Conservation (phyloP, 1,140 invertebrate genomes). For the Leguminivora glycinivorella region DNA sequence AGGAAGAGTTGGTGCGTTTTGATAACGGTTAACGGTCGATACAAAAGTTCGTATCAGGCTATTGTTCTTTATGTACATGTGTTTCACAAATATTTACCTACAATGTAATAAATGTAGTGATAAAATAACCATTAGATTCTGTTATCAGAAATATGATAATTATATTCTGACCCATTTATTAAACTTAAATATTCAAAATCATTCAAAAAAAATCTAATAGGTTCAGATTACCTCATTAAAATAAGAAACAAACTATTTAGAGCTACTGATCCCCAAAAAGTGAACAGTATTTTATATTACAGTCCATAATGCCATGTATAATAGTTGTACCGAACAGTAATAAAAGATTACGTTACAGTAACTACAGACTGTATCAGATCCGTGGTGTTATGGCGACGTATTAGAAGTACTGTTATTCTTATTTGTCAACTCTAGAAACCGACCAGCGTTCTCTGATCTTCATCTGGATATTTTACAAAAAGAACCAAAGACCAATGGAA, state of each 20-base stretch:
- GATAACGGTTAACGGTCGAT: background rate
- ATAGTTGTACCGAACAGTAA: background rate
- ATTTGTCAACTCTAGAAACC: background rate
- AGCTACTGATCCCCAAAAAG: too few species aligned
- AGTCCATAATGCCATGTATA: background rate
- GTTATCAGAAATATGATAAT: background rate
- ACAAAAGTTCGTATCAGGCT: background rate
- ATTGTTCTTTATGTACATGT: slow-evolving; percentile 3
- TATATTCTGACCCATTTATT: too few species aligned
- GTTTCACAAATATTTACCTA: background rate
- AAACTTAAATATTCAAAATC: too few species aligned
- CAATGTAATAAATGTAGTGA: background rate
- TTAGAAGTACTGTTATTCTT: too few species aligned
- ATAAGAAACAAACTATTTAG: too few species aligned
- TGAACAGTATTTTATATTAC: background rate
- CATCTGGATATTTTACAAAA: background rate
- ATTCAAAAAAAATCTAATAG: too few species aligned
- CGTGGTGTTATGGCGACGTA: slow-evolving; percentile 2
- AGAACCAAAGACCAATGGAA: background rate
- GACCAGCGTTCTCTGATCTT: background rate
- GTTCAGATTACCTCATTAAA: too few species aligned
- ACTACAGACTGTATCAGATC: slow-evolving; percentile 2
- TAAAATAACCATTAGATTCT: background rate
- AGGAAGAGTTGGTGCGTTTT: background rate
- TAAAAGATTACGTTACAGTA: slow-evolving; percentile 6